Base-by-base conservation (phyloP, 37 sponge, comb jelly and placozoan genomes). In the Cladorhizidae sp. region DNA sequence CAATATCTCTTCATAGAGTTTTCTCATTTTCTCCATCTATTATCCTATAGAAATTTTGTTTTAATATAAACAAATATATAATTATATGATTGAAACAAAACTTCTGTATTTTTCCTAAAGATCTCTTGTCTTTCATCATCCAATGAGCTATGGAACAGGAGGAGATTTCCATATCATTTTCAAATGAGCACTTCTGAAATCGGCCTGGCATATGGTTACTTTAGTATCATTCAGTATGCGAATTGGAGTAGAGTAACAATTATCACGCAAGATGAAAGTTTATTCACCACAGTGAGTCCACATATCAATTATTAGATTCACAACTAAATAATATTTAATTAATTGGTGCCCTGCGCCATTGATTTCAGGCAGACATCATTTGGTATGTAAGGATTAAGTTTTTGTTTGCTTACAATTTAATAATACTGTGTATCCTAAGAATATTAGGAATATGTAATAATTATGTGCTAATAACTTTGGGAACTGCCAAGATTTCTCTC, bases 121-220 rank as follows among this genome's bases (percentile, higher is more conserved):
- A 1, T 81, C 9, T 81, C 81, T 17, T 81, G 81, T 72, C 63
- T 59, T 1, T 81, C 81, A 25, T 71, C 81, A 22, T 81, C 81
- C 11, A 36, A 61, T 28, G 45, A 37, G n/a, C 68, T 81, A 0
- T 26, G 62, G 40, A 51, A 81, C 68, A 41, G 81, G 11, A 15
- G 12, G 18, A 37, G 81, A 21, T 81, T 71, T 39, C 70, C 49
- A 14, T 18, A 18, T 6, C 75, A 83, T 70, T 83, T 83, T 68
- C 84, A 83, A 28, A 40, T 83, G 40, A 75, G 75, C 64, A 58
- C 84, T 1, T 0, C 57, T 36, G 76, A 74, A 45, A 52, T 26
- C 33, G 37, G 28, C 42, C 40, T 75, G 6, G 67, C 70, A 1
- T 43, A 37, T 45, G 70, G 41, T 11, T 83, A 64, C 67, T 64